These are phyloP conservation scores for Misgurnus anguillicaudatus DNA, from an alignment of 2,113 vertebrate genomes.

Conservation along the genomic window DNA sequence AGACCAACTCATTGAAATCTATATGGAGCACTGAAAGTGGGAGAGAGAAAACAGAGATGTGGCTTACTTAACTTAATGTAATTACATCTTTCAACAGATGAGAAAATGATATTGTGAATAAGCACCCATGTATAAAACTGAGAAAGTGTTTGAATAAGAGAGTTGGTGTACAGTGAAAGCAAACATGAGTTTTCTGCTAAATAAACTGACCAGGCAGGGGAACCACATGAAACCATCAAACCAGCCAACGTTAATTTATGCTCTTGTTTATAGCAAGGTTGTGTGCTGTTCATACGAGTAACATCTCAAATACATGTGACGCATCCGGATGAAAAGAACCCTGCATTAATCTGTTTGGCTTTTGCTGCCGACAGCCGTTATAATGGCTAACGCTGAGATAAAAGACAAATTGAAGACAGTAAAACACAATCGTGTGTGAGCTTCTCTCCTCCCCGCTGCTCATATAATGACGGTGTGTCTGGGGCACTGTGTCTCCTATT, in stretches of 20 bases:
- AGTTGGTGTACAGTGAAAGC: not conserved
- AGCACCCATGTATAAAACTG: not conserved
- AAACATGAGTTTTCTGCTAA: not conserved
- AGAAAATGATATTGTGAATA: not conserved
- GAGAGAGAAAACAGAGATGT: constrained; percentile 20
- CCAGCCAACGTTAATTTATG: too few species aligned
- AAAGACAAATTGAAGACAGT: not conserved
- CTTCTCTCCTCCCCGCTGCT: not conserved
- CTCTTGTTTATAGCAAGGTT: too few species aligned
- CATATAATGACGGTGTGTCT: constrained; percentile 15
- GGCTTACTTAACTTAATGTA: not conserved
- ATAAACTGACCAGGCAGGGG: too few species aligned
- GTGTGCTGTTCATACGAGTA: too few species aligned
- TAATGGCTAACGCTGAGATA: not conserved
- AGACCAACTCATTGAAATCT: constrained; percentile 87
- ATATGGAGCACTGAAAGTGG: constrained; percentile 84
- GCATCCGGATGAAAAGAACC: too few species aligned
- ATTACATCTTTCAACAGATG: not conserved
- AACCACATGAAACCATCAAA: too few species aligned
- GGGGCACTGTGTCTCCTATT: constrained; percentile 58
- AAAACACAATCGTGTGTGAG: constrained; percentile 3
- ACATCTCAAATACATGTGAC: too few species aligned
- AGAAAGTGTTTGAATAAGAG: not conserved
- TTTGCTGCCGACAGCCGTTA: not conserved
- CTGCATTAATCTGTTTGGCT: not conserved